phyloP scores from a whole-genome alignment of 2,797 vertebrate species.

The Propithecus deckenii region DNA sequence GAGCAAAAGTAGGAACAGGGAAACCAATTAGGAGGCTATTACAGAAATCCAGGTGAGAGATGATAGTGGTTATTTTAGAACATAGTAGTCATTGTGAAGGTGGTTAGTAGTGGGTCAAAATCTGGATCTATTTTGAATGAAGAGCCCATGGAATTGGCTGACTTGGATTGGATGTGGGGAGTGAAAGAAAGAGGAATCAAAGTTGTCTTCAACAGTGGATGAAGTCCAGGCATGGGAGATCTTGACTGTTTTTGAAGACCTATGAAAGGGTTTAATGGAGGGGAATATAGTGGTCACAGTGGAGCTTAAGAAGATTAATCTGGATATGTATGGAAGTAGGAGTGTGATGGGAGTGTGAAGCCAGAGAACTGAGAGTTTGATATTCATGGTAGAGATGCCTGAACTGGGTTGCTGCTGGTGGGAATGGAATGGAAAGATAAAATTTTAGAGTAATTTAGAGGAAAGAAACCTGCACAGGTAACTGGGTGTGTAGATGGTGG shows the following conservation, averaged over 20 bases:
- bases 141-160: constrained; percentile 6
- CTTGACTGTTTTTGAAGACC: constrained; percentile 15
- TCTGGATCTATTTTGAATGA: constrained; percentile 42
- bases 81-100: not conserved
- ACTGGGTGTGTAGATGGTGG: not conserved
- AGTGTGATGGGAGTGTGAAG: constrained; percentile 7
- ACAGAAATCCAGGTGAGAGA: constrained; percentile 22
- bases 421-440: constrained; percentile 36
- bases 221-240: not conserved
- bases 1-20: not conserved
- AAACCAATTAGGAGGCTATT: not conserved
- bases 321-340: not conserved
- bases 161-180: not conserved
- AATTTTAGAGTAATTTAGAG: constrained; percentile 29
- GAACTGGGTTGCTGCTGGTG: not conserved
- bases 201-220: constrained; percentile 12
- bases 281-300: constrained; percentile 7
- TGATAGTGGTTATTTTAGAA: not conserved
- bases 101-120: constrained; percentile 41
- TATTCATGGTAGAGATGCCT: not conserved
- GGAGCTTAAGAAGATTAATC: constrained; percentile 17
- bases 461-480: not conserved
- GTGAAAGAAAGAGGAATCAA: not conserved
- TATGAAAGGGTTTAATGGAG: constrained; percentile 39
- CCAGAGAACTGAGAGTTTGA: constrained; percentile 4